phyloP scores from a whole-genome alignment of 2,113 vertebrate genomes.

The Rhodinocichla rosea region DNA sequence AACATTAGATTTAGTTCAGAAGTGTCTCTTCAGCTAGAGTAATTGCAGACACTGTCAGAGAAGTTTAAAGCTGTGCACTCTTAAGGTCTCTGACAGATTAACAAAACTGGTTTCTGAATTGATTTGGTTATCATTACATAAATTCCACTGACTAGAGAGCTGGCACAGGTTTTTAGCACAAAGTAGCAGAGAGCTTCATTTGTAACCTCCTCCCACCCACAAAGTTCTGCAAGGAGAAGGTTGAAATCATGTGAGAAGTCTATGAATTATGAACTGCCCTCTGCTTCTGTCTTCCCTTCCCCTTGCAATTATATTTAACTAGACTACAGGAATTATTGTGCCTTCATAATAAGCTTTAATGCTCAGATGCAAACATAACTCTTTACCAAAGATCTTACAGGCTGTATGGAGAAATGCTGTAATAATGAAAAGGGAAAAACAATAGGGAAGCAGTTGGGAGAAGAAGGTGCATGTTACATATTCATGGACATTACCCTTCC shows the following conservation, averaged over 20 bases:
- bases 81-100: conserved; percentile 25
- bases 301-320: conserved; percentile 19
- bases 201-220: conserved; percentile 10
- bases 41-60: conserved; percentile 19
- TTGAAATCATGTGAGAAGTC: background rate
- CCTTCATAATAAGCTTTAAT: conserved; percentile 16
- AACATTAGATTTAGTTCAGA: conserved; percentile 41
- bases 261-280: conserved; percentile 31
- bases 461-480: background rate
- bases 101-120: conserved; percentile 25
- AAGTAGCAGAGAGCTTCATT: background rate
- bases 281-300: conserved; percentile 8
- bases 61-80: conserved; percentile 13
- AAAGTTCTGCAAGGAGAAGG: conserved; percentile 7
- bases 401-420: background rate
- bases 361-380: background rate
- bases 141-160: background rate
- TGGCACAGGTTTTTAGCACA: background rate
- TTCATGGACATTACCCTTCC: background rate
- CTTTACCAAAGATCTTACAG: background rate
- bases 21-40: conserved; percentile 41
- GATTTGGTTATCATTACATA: conserved; percentile 45
- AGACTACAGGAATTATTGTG: background rate
- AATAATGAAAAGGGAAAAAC: conserved; percentile 5
- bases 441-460: background rate